Evolutionary conservation across 2,888 invertebrate genomes (phyloP).

Genomic region (Troides helena): DNA sequence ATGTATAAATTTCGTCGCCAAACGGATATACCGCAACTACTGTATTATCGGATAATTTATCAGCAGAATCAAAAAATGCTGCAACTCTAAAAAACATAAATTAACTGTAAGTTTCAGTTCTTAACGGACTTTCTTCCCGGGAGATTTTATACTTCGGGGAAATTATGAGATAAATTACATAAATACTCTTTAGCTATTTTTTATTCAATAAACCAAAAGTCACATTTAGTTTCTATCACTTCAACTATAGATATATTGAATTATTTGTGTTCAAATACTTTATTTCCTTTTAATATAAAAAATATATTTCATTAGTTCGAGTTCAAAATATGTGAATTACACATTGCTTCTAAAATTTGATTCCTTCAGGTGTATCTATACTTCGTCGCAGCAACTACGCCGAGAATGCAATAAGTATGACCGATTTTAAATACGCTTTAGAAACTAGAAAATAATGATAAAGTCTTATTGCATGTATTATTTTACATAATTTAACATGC

Average conservation of each 20-base stretch:
- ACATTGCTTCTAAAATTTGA: background rate
- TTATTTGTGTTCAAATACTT: background rate
- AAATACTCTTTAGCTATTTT: background rate
- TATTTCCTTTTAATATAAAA: background rate
- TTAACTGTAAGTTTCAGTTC: background rate
- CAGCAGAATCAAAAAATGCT: conserved; percentile 33
- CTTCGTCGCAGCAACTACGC: background rate
- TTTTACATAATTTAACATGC: no score
- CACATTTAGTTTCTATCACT: background rate
- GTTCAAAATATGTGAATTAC: background rate
- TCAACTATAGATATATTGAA: background rate
- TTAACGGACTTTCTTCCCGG: background rate
- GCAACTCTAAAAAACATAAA: conserved; percentile 31
- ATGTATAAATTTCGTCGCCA: conserved; percentile 36
- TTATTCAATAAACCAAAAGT: background rate
- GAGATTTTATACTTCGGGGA: background rate
- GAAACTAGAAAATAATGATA: no score
- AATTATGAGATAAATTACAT: background rate
- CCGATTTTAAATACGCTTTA: background rate
- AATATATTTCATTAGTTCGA: background rate
- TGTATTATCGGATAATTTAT: conserved; percentile 34
- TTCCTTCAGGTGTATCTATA: background rate
- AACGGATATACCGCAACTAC: conserved; percentile 36
- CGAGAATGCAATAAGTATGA: background rate
- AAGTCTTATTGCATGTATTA: no score